Evolutionary conservation across 2,888 invertebrate genomes (phyloP).

Genomic region (Ommatoiulus sabulosus): DNA sequence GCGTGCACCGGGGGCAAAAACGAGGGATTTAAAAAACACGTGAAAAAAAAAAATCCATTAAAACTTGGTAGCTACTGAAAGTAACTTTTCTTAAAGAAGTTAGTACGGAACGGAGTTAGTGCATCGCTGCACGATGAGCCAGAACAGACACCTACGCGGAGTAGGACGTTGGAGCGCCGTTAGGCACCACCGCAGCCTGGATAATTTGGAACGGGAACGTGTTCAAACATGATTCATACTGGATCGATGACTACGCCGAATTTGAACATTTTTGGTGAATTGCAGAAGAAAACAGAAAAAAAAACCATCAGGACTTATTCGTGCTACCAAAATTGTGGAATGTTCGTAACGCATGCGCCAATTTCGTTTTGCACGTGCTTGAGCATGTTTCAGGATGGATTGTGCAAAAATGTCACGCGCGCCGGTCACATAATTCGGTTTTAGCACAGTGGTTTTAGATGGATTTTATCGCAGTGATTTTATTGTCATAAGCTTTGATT

Average conservation of each 20-base stretch:
- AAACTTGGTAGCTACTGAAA: not conserved
- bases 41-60: not conserved
- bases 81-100: not conserved
- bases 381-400: too few species aligned
- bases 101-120: not conserved
- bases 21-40: not conserved
- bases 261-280: not conserved
- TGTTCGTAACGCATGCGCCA: not conserved
- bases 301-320: not conserved
- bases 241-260: not conserved
- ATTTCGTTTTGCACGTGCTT: too few species aligned
- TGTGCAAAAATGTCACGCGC: too few species aligned
- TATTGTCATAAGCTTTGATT: too few species aligned
- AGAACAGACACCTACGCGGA: slow-evolving; percentile 12
- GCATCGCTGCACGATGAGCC: slow-evolving; percentile 5
- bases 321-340: not conserved
- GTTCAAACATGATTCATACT: slow-evolving; percentile 2
- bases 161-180: not conserved
- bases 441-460: too few species aligned
- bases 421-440: too few species aligned
- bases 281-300: not conserved
- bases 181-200: not conserved
- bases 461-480: too few species aligned
- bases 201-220: not conserved
- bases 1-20: not conserved